These are phyloP conservation scores for Rhizomys pruinosus DNA, from an alignment of 2,113 vertebrate genomes.

Conservation along the genomic window DNA sequence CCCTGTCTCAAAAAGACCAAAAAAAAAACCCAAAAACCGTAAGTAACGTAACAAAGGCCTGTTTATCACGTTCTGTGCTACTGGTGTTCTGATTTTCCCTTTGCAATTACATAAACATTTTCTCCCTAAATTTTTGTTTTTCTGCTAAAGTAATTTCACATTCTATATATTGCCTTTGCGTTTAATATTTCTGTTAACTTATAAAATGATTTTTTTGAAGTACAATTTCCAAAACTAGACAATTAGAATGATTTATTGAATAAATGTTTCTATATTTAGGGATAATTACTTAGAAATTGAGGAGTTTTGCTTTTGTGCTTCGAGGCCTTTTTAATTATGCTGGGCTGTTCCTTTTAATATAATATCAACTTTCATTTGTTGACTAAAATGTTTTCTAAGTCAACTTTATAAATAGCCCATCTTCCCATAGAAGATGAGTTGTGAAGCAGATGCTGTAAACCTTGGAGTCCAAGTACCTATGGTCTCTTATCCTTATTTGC, in stretches of 20 bases:
- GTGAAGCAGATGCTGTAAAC: not conserved
- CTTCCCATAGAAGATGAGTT: not conserved
- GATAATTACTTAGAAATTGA: constrained; percentile 35
- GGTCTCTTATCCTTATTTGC: constrained; percentile 1
- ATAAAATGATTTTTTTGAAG: constrained; percentile 40
- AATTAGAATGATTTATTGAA: constrained; percentile 60
- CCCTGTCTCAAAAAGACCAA: too few species aligned
- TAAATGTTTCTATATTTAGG: constrained; percentile 31
- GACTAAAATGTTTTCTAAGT: constrained; percentile 6
- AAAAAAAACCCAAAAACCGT: too few species aligned
- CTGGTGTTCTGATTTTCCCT: constrained; percentile 16
- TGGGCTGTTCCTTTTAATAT: not conserved
- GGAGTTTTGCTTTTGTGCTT: constrained; percentile 25
- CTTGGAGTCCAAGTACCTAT: not conserved
- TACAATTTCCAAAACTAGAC: constrained; percentile 54
- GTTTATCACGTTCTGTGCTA: constrained; percentile 38
- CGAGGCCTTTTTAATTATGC: not conserved
- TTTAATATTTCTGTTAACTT: constrained; percentile 47
- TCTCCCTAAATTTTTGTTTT: constrained; percentile 23
- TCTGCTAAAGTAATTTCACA: constrained; percentile 39
- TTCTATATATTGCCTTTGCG: constrained; percentile 8
- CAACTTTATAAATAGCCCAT: not conserved
- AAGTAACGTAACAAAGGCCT: not conserved
- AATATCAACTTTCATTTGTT: not conserved
- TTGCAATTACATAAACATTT: constrained; percentile 26